Evolutionary conservation across 2,888 invertebrate species (phyloP), one percentile per base, ranked within the genome.

Genomic region (Rhaphigaster nebulosa): DNA sequence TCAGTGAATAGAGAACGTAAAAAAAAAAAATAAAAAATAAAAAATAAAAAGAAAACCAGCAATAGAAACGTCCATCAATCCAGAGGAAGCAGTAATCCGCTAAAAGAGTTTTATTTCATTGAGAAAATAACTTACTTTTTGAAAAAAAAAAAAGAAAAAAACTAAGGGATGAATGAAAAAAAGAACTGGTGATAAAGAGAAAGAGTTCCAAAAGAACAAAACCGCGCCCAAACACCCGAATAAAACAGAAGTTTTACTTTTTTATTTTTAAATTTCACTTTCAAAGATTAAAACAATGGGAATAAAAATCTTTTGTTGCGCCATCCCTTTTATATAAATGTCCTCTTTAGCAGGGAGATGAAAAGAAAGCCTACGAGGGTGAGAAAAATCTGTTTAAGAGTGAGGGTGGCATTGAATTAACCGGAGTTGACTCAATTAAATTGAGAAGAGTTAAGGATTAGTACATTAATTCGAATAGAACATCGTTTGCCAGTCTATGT

Each of bases 241-340:
- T 80, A 41, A 80, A 80, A 80, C 80, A 80, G 41, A 80, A 80
- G 80, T 80, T 80, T 41, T 80, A 80, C 41, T 80, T 41, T 80
- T 80, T 80, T 80, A 41, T 65, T 65, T 65, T 65, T 65, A 34
- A 65, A 65, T 65, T 65, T 41, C 80, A 80, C 80, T 80, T 80
- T 41, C 23, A 80, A 80, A 80, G 80, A 80, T 80, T 41, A 80
- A 80, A 80, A 80, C 80, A 80, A 80, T 80, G 80, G 80, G 41
- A 80, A 41, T 80, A 80, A 80, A 80, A 80, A 80, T 80, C 80
- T 80, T 80, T 80, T 80, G 80, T 80, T 80, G 41, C 80, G 23
- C 26, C 80, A 80, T 80, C 80, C 41, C 80, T 80, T 80, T 80
- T 80, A 41, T 80, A 80, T 41, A 80, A 80, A 80, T 41, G 80